Percentiles rank a stretch among this genome's conserved stretches.
Evolutionary conservation across 2,888 invertebrate species (phyloP).

Genomic region (Drosophila affinis): DNA sequence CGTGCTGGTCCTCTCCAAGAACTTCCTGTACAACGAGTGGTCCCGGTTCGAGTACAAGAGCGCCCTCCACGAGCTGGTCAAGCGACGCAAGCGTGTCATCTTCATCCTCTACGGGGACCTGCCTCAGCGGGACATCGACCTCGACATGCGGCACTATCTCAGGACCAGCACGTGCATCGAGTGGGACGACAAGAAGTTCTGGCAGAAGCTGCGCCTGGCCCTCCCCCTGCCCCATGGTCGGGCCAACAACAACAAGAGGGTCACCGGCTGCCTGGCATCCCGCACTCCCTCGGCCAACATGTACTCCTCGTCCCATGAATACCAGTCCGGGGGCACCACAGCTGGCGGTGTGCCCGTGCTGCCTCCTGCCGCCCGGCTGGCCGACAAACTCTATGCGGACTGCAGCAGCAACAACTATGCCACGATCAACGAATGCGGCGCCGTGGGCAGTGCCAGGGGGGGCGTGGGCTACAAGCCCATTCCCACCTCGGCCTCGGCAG

Average conservation of each 20-base stretch:
- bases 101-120: constrained; percentile 95
- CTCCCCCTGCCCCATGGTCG: constrained; percentile 87
- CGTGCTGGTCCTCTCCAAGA: constrained; percentile 94
- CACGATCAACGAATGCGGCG: constrained; percentile 82
- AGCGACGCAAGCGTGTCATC: constrained; percentile 93
- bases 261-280: constrained; percentile 72
- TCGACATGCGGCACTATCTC: constrained; percentile 94
- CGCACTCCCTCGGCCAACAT: constrained; percentile 87
- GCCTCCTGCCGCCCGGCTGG: constrained; percentile 57
- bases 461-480: constrained; percentile 80
- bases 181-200: constrained; percentile 97
- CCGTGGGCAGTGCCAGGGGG: constrained; percentile 20
- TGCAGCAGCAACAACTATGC: constrained; percentile 82
- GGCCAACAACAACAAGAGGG: constrained; percentile 77
- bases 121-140: constrained; percentile 94
- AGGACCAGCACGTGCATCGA: constrained; percentile 96
- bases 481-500: constrained; percentile 73
- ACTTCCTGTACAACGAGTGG: constrained; percentile 98
- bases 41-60: constrained; percentile 97
- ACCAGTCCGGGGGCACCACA: constrained; percentile 55
- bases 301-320: constrained; percentile 86
- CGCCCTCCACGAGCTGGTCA: constrained; percentile 94
- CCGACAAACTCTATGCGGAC: constrained; percentile 79
- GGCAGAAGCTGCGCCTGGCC: constrained; percentile 97
- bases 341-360: constrained; percentile 19